phyloP scores from a whole-genome alignment of 2,113 vertebrate species.

The Sinocyclocheilus anophthalmus region DNA sequence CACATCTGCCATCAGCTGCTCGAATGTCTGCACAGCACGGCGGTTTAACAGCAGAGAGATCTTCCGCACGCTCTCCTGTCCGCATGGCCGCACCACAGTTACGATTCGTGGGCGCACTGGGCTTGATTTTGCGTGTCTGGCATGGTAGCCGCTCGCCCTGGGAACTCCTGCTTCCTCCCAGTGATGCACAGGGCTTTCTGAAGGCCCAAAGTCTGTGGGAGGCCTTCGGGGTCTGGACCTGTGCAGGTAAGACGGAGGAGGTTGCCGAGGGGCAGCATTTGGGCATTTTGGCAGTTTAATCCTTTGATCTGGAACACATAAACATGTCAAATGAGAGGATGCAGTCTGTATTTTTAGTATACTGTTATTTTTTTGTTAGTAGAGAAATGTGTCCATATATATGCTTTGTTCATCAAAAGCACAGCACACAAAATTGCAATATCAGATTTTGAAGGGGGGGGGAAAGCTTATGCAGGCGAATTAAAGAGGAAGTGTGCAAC shows the following conservation, averaged over 20 bases:
- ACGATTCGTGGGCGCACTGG: slow-evolving; percentile 86
- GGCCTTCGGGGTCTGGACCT: slow-evolving; percentile 29
- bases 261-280: slow-evolving; percentile 36
- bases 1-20: slow-evolving; percentile 88
- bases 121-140: slow-evolving; percentile 80
- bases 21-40: slow-evolving; percentile 88
- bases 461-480: slow-evolving; percentile 18
- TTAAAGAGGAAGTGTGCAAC: slow-evolving; percentile 51
- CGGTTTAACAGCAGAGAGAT: slow-evolving; percentile 89
- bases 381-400: not conserved
- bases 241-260: slow-evolving; percentile 35
- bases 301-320: slow-evolving; percentile 51
- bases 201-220: slow-evolving; percentile 15
- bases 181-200: slow-evolving; percentile 31
- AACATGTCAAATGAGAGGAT: not conserved
- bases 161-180: slow-evolving; percentile 20
- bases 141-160: slow-evolving; percentile 67
- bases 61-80: slow-evolving; percentile 78
- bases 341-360: not conserved
- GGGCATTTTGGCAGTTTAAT: slow-evolving; percentile 51
- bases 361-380: not conserved
- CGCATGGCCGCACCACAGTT: slow-evolving; percentile 84
- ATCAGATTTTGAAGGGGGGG: slow-evolving; percentile 1
- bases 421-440: not conserved
- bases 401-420: slow-evolving; percentile 10